Conservation (phyloP, 2,797 vertebrate species). For the Apodemus agrarius region DNA sequence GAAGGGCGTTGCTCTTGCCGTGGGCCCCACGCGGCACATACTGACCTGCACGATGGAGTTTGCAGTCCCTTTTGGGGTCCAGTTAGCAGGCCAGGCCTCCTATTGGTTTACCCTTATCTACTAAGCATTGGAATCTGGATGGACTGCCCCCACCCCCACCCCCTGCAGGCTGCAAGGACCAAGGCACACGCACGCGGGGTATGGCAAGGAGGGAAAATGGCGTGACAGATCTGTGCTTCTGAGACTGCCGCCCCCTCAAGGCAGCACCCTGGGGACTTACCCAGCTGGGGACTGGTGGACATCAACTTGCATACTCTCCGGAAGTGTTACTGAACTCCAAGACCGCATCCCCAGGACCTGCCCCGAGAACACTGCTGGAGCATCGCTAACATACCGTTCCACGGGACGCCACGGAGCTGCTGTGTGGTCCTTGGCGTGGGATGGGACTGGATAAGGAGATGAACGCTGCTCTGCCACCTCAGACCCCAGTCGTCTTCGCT, state of each 20-base stretch:
- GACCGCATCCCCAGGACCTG: neutral
- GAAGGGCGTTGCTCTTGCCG: neutral
- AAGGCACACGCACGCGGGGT: neutral
- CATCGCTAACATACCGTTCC: too few species aligned
- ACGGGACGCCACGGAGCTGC: neutral
- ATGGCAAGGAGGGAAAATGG: neutral
- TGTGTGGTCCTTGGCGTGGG: neutral
- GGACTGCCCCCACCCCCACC: accelerated
- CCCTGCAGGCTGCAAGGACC: neutral
- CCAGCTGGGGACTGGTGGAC: neutral
- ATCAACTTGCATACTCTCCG: neutral
- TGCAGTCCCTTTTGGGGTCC: neutral
- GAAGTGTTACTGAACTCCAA: neutral
- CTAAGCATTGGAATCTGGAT: accelerated
- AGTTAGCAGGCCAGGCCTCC: neutral
- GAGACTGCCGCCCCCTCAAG: neutral
- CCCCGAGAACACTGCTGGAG: neutral
- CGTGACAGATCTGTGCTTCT: neutral
- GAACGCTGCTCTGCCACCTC: neutral
- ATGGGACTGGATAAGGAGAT: neutral
- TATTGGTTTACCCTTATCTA: neutral
- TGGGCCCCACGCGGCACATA: neutral
- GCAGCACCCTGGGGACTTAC: neutral
- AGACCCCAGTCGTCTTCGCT: too few species aligned
- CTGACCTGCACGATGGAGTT: accelerated